Evolutionary conservation across 2,797 vertebrate species (phyloP).

Genomic region (Clarias platycephalus): DNA sequence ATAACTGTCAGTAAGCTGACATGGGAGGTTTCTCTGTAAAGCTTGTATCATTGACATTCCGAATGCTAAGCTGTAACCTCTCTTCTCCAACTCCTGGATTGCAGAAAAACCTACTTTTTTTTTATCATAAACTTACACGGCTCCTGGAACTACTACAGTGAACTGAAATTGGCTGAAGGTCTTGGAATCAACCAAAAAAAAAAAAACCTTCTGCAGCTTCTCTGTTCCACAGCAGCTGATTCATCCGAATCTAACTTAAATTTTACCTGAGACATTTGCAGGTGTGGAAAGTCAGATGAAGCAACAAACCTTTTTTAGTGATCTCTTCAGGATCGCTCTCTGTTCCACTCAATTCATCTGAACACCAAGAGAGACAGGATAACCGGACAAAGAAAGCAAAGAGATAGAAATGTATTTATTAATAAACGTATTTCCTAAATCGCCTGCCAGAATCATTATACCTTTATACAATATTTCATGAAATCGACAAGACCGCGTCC

Average conservation of each 20-base stretch:
- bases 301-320: slow-evolving; percentile 77
- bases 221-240: neutral
- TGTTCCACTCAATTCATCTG: slow-evolving; percentile 93
- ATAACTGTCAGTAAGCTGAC: neutral
- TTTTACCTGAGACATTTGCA: neutral
- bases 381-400: neutral
- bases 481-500: slow-evolving; percentile 29
- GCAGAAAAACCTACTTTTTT: neutral
- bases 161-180: neutral
- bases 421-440: neutral
- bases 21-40: neutral
- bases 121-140: neutral
- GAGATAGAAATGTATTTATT: neutral
- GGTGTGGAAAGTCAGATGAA: neutral
- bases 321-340: slow-evolving; percentile 92
- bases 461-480: neutral
- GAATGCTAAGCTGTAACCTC: neutral
- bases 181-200: neutral
- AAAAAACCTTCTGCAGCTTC: neutral
- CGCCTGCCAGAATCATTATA: neutral
- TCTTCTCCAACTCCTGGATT: neutral
- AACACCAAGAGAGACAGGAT: slow-evolving; percentile 29
- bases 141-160: neutral
- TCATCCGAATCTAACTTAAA: neutral
- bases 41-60: neutral